Evolutionary conservation across 2,888 invertebrate species (phyloP).

Genomic region (Hemistola chrysoprasaria): DNA sequence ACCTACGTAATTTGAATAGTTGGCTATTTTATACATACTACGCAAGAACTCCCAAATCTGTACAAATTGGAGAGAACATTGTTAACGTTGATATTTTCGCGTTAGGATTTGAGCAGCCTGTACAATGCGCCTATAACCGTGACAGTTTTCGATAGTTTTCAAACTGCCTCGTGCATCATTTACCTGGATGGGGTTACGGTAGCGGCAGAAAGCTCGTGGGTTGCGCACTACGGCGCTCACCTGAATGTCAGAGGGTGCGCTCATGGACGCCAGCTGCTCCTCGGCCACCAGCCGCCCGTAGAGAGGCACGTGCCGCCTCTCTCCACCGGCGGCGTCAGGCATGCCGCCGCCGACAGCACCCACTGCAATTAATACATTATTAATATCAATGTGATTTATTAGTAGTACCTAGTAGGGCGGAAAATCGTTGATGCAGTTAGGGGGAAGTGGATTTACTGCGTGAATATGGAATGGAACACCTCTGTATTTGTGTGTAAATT

Average conservation of each 20-base stretch:
- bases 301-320: conserved; percentile 89
- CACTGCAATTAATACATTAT: conserved; percentile 47
- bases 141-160: conserved; percentile 27
- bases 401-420: too few species aligned
- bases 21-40: too few species aligned
- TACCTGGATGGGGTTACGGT: conserved; percentile 75
- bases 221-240: conserved; percentile 79
- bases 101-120: conserved; percentile 18
- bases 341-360: conserved; percentile 75
- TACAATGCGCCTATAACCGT: conserved; percentile 16
- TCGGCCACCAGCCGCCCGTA: conserved; percentile 95
- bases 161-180: conserved; percentile 80
- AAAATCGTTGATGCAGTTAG: too few species aligned
- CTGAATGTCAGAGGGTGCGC: conserved; percentile 85
- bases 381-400: neutral
- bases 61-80: too few species aligned
- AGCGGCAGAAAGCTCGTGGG: conserved; percentile 80
- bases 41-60: too few species aligned
- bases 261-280: conserved; percentile 88
- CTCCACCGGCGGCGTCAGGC: conserved; percentile 70
- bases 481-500: too few species aligned
- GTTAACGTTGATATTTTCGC: too few species aligned
- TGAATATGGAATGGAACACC: too few species aligned
- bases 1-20: too few species aligned
- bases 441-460: too few species aligned